Percentiles rank a stretch among this genome's conserved stretches.
Evolutionary conservation across 2,888 invertebrate genomes (phyloP).

Genomic region (Chaetogeoica ovagalla): DNA sequence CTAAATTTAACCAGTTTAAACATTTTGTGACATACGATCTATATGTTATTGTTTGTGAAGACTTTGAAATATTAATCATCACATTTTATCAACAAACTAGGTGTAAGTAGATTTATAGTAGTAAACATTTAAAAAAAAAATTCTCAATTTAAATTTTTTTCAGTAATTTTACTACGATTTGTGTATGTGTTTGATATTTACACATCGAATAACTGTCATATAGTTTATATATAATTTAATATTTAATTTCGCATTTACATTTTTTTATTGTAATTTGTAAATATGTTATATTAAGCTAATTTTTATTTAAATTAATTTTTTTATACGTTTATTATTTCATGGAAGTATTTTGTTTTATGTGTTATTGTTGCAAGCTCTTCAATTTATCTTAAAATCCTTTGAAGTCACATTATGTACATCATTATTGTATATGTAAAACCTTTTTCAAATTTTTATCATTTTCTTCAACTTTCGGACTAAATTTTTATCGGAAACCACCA

Average conservation of each 20-base stretch:
- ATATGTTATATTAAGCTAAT: background rate
- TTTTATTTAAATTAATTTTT: background rate
- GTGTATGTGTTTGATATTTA: background rate
- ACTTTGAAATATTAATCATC: background rate
- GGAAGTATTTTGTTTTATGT: background rate
- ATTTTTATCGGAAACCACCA: too few species aligned
- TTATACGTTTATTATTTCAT: too few species aligned
- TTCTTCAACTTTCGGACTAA: background rate
- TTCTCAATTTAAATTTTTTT: background rate
- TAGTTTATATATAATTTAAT: constrained; percentile 1
- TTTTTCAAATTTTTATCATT: background rate
- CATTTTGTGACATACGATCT: background rate
- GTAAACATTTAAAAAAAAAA: background rate
- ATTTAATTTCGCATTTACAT: constrained; percentile 19
- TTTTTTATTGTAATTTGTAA: constrained; percentile 11
- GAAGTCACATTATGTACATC: background rate
- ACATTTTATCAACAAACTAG: constrained; percentile 4
- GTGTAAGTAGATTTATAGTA: background rate
- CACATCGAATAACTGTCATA: background rate
- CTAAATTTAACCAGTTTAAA: background rate
- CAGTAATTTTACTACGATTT: background rate
- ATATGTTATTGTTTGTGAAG: background rate
- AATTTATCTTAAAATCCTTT: background rate
- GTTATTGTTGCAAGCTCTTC: background rate
- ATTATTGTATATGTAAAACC: background rate